Conservation (phyloP, 2,888 invertebrate genomes). For the Maniola hyperantus region DNA sequence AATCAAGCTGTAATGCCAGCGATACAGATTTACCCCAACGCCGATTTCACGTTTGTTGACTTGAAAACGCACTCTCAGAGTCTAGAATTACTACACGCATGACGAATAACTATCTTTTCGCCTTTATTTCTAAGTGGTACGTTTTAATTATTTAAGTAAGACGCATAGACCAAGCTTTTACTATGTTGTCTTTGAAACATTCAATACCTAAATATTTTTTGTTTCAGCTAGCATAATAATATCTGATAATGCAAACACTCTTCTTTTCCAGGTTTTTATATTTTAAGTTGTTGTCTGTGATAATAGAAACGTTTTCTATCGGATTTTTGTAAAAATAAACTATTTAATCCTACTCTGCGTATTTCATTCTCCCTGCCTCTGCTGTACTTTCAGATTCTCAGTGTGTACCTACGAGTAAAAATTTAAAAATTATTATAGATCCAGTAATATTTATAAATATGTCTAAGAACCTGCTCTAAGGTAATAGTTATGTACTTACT, state of each 20-base stretch:
- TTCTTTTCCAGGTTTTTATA: slow-evolving; percentile 47
- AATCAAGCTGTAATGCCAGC: too few relatives aligned
- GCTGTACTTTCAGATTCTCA: slow-evolving; percentile 42
- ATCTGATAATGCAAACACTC: slow-evolving; percentile 7
- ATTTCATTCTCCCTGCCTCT: slow-evolving; percentile 59
- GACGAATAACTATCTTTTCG: not conserved
- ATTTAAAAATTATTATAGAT: not conserved
- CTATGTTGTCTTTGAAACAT: not conserved
- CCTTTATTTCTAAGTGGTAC: not conserved
- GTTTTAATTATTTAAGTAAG: not conserved
- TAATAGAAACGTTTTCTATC: slow-evolving; percentile 61
- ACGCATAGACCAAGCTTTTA: not conserved
- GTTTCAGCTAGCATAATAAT: slow-evolving; percentile 25
- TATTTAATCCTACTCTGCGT: slow-evolving; percentile 42
- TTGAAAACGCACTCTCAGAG: too few relatives aligned
- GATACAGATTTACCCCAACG: too few relatives aligned
- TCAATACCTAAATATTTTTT: not conserved
- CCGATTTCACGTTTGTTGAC: too few relatives aligned
- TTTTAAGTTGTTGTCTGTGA: slow-evolving; percentile 73
- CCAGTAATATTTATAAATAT: too few relatives aligned
- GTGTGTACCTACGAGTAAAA: slow-evolving; percentile 36
- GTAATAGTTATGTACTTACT: too few relatives aligned
- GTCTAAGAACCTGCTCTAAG: too few relatives aligned
- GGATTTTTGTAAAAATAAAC: slow-evolving; percentile 53
- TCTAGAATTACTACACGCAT: too few relatives aligned